A percentile compares a stretch with the other conserved stretches of the same genome.
Conservation (phyloP, 2,888 invertebrate genomes). For the Nemoura dubitans region DNA sequence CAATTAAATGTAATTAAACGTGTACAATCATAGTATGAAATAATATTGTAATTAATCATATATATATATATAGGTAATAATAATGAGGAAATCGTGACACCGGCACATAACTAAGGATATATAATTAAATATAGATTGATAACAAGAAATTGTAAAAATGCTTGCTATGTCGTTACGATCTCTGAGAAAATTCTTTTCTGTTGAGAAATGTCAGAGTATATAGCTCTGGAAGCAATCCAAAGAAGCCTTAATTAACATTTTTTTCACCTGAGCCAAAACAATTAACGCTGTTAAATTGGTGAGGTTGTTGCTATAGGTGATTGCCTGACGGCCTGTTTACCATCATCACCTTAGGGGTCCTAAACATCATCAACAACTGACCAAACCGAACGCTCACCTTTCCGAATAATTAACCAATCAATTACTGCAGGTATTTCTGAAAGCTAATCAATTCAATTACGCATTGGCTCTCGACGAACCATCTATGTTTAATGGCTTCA, state of each 20-base stretch:
- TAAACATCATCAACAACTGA: not conserved
- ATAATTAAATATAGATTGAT: constrained; percentile 7
- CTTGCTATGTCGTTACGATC: not conserved
- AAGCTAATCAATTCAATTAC: constrained; percentile 4
- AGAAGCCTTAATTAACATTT: not conserved
- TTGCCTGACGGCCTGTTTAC: not conserved
- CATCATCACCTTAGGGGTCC: not conserved
- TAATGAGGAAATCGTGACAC: not conserved
- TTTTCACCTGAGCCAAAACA: not conserved
- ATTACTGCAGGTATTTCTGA: not conserved
- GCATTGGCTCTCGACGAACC: not conserved
- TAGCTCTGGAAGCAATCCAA: not conserved
- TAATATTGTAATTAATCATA: not conserved
- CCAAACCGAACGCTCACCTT: not conserved
- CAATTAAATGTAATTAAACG: not conserved
- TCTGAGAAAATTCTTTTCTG: not conserved
- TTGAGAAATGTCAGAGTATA: not conserved
- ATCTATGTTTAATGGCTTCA: not conserved
- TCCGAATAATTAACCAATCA: not conserved
- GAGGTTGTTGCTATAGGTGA: not conserved
- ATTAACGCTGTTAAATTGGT: no score
- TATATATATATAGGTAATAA: not conserved
- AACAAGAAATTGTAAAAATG: not conserved
- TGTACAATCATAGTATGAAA: not conserved
- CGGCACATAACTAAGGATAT: not conserved